A percentile compares a stretch with the other conserved stretches of the same genome.
Conservation (phyloP, 2,797 vertebrate genomes). For the Poeciliopsis presidionis region DNA sequence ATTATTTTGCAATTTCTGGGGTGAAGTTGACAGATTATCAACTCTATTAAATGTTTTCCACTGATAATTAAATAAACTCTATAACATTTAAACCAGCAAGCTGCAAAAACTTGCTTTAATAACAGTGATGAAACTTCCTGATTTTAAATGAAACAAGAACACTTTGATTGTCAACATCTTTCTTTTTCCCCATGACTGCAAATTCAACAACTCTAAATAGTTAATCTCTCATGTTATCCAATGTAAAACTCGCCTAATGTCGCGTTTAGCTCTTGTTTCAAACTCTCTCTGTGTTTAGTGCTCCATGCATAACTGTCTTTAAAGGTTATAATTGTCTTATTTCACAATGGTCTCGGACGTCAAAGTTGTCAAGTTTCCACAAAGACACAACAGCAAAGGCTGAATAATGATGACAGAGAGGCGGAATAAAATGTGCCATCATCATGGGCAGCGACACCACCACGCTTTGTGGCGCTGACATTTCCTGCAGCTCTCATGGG, state of each 20-base stretch:
- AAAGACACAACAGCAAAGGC: conserved; percentile 24
- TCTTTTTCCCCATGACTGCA: neutral
- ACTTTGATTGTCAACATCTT: neutral
- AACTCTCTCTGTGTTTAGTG: neutral
- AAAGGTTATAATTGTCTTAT: conserved; percentile 27
- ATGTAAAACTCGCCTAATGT: neutral
- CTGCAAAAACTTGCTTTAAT: neutral
- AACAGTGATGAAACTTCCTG: neutral
- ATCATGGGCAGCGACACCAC: conserved; percentile 8
- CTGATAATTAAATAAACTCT: no score
- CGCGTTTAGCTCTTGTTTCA: neutral
- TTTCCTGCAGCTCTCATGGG: conserved; percentile 37
- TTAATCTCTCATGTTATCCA: neutral
- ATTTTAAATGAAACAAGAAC: neutral
- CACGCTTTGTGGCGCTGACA: conserved; percentile 37
- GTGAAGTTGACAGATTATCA: neutral
- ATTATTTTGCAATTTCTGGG: no score
- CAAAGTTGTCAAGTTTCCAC: conserved; percentile 12
- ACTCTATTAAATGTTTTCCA: neutral
- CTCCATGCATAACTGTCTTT: conserved; percentile 10
- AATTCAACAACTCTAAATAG: neutral
- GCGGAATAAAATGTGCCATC: conserved; percentile 24
- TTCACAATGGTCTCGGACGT: conserved; percentile 4
- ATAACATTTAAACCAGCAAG: neutral
- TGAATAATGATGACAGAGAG: conserved; percentile 25